phyloP scores from a whole-genome alignment of 2,113 vertebrate species.

The Bungarus multicinctus region DNA sequence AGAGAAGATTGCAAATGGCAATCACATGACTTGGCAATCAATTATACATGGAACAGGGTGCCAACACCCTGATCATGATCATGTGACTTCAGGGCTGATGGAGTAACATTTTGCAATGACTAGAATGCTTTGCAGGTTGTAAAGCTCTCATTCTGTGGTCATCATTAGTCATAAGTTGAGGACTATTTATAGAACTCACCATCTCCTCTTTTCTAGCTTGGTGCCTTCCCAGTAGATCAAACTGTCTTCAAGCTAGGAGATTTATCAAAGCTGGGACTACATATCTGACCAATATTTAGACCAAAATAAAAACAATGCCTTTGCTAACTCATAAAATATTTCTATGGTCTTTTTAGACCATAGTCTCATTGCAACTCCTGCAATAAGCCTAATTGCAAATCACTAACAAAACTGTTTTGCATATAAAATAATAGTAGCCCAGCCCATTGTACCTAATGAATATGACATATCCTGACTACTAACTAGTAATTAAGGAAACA shows the following conservation, averaged over 20 bases:
- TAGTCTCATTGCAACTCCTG: too few relatives aligned
- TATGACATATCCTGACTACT: not conserved
- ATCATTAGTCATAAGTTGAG: not conserved
- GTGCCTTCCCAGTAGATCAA: not conserved
- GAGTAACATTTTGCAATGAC: not conserved
- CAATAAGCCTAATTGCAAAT: not conserved
- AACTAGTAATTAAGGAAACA: not conserved
- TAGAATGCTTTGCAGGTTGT: not conserved
- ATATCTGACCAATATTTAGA: not conserved
- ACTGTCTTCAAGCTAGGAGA: not conserved
- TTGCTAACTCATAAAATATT: too few relatives aligned
- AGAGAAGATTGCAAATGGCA: not conserved
- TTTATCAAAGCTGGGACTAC: not conserved
- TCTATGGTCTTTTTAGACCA: too few relatives aligned
- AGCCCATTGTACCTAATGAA: not conserved
- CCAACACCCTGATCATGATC: not conserved
- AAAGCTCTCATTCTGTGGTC: not conserved
- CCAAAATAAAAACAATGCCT: not conserved
- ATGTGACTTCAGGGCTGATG: not conserved
- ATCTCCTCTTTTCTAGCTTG: not conserved
- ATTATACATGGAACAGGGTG: not conserved
- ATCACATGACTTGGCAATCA: not conserved
- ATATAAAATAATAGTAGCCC: not conserved
- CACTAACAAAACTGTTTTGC: not conserved
- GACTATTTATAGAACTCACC: not conserved